Conservation (phyloP, 1,140 invertebrate species). For the Cylas formicarius region DNA sequence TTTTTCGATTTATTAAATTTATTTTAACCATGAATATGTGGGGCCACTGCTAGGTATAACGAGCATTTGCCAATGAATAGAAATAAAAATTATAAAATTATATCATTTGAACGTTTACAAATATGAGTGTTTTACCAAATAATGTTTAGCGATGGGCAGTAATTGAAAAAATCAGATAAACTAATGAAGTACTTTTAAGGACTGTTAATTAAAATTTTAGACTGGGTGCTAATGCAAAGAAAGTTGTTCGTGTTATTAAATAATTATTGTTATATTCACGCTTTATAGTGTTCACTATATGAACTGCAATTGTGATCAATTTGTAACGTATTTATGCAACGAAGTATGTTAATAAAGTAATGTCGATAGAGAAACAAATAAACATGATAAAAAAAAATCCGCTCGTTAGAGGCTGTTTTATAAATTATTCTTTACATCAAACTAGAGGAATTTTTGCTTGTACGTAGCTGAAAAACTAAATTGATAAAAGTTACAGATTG, state of each 20-base stretch:
- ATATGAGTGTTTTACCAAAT: too few relatives aligned
- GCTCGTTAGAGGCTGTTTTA: conserved; percentile 18
- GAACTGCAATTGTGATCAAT: conserved; percentile 42
- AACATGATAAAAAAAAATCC: conserved; percentile 3
- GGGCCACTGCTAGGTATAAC: too few relatives aligned
- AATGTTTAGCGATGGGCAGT: too few relatives aligned
- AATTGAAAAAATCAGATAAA: too few relatives aligned
- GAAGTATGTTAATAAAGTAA: conserved; percentile 33
- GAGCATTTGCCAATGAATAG: too few relatives aligned
- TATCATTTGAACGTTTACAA: too few relatives aligned
- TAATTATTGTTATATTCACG: conserved; percentile 34
- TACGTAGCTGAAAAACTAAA: not conserved
- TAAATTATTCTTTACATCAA: conserved; percentile 16
- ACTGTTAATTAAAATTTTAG: conserved; percentile 26
- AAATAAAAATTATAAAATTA: too few relatives aligned
- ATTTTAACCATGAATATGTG: too few relatives aligned
- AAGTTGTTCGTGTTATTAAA: conserved; percentile 33
- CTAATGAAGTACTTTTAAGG: conserved; percentile 20
- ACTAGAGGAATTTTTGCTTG: conserved; percentile 14
- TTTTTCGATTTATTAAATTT: too few relatives aligned
- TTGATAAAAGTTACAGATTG: too few relatives aligned
- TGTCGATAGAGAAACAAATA: not conserved
- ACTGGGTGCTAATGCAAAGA: conserved; percentile 32
- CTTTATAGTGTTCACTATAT: conserved; percentile 44
- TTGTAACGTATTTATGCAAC: conserved; percentile 41